Evolutionary conservation across 2,797 vertebrate genomes (phyloP).

Genomic region (Dallia pectoralis): DNA sequence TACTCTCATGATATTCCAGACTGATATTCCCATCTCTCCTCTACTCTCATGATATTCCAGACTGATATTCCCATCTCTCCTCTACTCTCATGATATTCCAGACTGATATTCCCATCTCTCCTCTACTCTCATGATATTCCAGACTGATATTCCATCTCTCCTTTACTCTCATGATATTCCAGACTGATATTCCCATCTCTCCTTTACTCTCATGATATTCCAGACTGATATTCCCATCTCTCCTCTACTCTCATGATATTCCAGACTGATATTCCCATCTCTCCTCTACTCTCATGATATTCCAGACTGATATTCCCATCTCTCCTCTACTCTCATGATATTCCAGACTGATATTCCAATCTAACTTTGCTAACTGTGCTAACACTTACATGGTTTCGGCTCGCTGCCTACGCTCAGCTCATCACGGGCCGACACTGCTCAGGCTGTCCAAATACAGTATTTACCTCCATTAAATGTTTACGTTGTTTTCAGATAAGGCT

Average conservation of each 20-base stretch:
- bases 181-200: conserved; percentile 63
- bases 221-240: conserved; percentile 63
- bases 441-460: conserved; percentile 34
- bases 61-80: conserved; percentile 64
- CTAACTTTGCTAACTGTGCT: not conserved
- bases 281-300: conserved; percentile 51
- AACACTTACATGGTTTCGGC: conserved; percentile 30
- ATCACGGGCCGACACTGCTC: conserved; percentile 27
- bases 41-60: conserved; percentile 47
- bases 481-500: too few species aligned
- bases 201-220: conserved; percentile 49
- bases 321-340: conserved; percentile 52
- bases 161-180: conserved; percentile 48
- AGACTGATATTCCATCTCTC: conserved; percentile 63
- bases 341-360: too few species aligned
- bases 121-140: conserved; percentile 48
- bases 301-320: conserved; percentile 61
- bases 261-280: conserved; percentile 62
- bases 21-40: conserved; percentile 64
- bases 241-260: conserved; percentile 49
- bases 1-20: conserved; percentile 45
- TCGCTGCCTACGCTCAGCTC: conserved; percentile 35
- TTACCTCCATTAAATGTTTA: too few species aligned
- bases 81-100: conserved; percentile 47
- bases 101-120: conserved; percentile 64